Conservation (phyloP, 2,113 vertebrate genomes). For the Cyprinodon brontotheroides region DNA sequence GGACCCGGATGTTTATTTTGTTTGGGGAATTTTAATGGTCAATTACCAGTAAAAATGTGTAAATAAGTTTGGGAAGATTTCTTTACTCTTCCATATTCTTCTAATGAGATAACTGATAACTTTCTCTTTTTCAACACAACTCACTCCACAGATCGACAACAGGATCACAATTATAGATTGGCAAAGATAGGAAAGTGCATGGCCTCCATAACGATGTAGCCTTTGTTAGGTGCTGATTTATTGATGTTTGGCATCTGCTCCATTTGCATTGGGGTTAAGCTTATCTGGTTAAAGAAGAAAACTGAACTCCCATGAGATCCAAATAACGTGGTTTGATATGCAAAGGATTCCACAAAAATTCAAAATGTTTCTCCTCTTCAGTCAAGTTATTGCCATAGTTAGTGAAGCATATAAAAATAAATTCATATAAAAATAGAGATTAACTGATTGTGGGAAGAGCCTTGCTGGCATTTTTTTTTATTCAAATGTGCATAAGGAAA, state of each 20-base stretch:
- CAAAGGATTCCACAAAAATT: conserved; percentile 66
- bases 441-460: conserved; percentile 58
- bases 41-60: conserved; percentile 54
- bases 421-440: conserved; percentile 39
- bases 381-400: conserved; percentile 59
- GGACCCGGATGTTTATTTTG: conserved; percentile 37
- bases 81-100: conserved; percentile 33
- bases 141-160: conserved; percentile 69
- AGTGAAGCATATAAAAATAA: conserved; percentile 65
- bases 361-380: conserved; percentile 52
- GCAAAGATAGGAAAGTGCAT: conserved; percentile 54
- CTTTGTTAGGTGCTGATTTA: conserved; percentile 74
- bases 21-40: conserved; percentile 47
- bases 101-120: conserved; percentile 38
- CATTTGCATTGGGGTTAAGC: conserved; percentile 77
- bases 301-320: conserved; percentile 65
- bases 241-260: conserved; percentile 74
- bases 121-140: conserved; percentile 50
- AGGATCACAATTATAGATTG: conserved; percentile 59
- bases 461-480: conserved; percentile 63
- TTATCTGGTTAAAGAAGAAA: conserved; percentile 66
- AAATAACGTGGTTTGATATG: conserved; percentile 69
- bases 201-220: conserved; percentile 61
- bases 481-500: conserved; percentile 31
- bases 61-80: conserved; percentile 63